Evolutionary conservation across 2,113 vertebrate genomes (phyloP), one percentile per base, ranked within the genome.

Genomic region (Hypocryptadius cinnamomeus): DNA sequence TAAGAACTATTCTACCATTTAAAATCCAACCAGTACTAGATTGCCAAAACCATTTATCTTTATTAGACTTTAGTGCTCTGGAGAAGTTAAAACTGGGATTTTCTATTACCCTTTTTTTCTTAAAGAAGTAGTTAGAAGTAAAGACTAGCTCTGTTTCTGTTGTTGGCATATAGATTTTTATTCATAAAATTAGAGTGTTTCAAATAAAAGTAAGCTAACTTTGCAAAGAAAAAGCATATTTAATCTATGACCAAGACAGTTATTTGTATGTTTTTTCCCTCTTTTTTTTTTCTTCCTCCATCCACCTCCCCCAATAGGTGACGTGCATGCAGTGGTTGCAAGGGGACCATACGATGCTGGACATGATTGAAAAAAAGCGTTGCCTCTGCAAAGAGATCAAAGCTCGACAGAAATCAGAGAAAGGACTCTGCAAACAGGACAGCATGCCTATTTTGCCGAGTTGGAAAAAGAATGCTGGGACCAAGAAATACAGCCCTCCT

Each of bases 311-410:
- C 5, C 94, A 81, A 95, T 79, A 99, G 99, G 98, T 98, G 96
- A 97, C 96, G 13, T 98, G 98, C 84, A 98, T 99, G 98, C 98
- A 98, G 78, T 99, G 99, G 99, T 97, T 99, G 90, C 98, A 98
- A 84, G 98, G 98, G 78, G 99, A 99, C 95, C 98, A 98, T 97
- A 99, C 98, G 31, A 99, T 99, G 99, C 98, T 99, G 98, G 99
- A 99, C 96, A 99, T 98, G 98, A 99, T 99, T 68, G 98, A 99
- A 98, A 99, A 98, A 97, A 99, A 99, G 85, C 98, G 99, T 68
- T 98, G 98, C 96, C 97, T 99, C 97, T 99, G 99, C 97, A 98
- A 98, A 65, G 99, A 99, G 97, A 99, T 99, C 94, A 99, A 99
- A 97, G 98, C 98, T 89, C 98, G 98, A 33, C 99, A 99, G 97